Base-by-base conservation (phyloP, 1,140 invertebrate genomes). In the Drosophila watanabei region DNA sequence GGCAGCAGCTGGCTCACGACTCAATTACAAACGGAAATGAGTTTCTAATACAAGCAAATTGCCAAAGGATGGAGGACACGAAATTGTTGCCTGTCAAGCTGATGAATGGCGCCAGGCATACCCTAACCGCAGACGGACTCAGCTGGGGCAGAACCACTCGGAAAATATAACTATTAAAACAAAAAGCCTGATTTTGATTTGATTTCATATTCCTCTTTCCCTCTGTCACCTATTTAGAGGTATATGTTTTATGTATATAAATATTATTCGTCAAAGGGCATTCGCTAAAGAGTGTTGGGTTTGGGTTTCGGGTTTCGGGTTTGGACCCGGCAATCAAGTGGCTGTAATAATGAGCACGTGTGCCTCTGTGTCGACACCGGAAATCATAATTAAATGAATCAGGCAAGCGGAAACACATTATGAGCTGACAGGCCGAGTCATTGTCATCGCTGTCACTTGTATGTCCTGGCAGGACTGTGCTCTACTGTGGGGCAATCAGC, bases 21-120 rank as follows among this genome's bases (percentile, higher is more conserved):
- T 87, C 83, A 87, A 87, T 87, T 87, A 87, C 83, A 87, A 87
- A 75, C 83, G 83, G 83, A 87, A 88, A 87, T 87, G 80, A 83
- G 83, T 86, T 86, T 87, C 83, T 82, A 86, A 87, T 82, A 82
- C 79, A 79, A 68, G 83, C 83, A 86, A 87, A 86, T 86, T 86
- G 83, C 46, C 43, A 73, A 61, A 71, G 68, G 80, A 82, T 71
- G 30, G 51, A 20, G 43, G 48, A 32, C 52, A 77, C 60, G 69
- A 86, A 86, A 81, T 79, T 78, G 71, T 79, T 79, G 78, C 82
- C 70, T 82, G 69, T 79, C 70, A 75, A 63, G 64, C 75, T 85
- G 82, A 85, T 85, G 82, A 85, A 81, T 85, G 82, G 77, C 66
- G 68, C 76, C 49, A 46, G 37, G 30, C 54, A 39, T 62, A 66